Evolutionary conservation across 30 jellyfish, hydroid and myxozoan genomes (phyloP), one percentile per base, ranked within the genome.

Genomic region (Rhopilema esculentum): DNA sequence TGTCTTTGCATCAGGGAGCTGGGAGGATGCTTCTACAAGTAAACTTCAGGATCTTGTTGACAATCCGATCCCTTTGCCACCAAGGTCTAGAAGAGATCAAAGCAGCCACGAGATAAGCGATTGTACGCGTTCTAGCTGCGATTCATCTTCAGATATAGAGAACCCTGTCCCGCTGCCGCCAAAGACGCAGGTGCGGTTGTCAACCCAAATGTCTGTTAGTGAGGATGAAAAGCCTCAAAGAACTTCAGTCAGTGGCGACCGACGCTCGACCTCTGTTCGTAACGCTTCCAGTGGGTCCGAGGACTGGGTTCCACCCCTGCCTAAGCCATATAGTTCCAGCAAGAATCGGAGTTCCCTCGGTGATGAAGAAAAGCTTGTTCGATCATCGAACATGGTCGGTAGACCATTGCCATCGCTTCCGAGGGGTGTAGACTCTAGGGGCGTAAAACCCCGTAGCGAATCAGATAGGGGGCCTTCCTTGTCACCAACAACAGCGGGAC

Each of bases 111-210:
- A 51, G 19, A 27, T 63, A 21, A 79, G 69, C 48, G 66, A 26
- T 0, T 12, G 30, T 7, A 19, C 33, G 29, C 75, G 50, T 16
- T 57, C 23, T n/a, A 40, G 69, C 49, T 40, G 57, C 12, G 57
- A 40, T 12, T 65, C 88, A 31, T 66, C 74, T 17, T 20, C 18
- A 27, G 79, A 64, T 68, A 4, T 24, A 1, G 57, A 62, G 18
- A 62, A 79, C 31, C 79, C 79, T 0, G 74, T 62, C 51, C 88
- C 88, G 12, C 20, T 79, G 32, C 88, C 88, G 21, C 78, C 70
- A 1, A 79, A 79, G 51, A 28, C 27, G n/a, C 64, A 27, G 23
- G 64, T 50, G 33, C 80, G 49, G 24, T 27, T 70, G 21, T 70
- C 80, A 24, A 4, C 40, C 48, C 57, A 70, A 23, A 23, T 53